Evolutionary conservation across 1,140 invertebrate species (phyloP).

Genomic region (Leptonema lineaticorne): DNA sequence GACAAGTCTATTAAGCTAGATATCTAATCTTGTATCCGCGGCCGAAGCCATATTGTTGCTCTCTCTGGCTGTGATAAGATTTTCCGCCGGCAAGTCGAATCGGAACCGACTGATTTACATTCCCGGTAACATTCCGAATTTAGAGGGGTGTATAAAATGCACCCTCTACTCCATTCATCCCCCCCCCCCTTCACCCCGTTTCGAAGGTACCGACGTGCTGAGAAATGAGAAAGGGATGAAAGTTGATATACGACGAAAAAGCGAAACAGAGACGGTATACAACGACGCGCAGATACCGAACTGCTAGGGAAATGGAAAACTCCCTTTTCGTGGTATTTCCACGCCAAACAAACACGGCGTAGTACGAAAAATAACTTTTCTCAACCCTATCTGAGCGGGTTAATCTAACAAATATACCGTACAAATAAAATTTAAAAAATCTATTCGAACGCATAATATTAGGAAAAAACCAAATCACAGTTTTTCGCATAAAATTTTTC

Average conservation of each 20-base stretch:
- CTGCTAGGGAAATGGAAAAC: background rate
- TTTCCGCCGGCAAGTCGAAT: constrained; percentile 34
- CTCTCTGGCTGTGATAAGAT: constrained; percentile 30
- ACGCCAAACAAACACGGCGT: constrained; percentile 33
- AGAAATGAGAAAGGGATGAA: background rate
- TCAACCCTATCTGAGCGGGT: constrained; percentile 30
- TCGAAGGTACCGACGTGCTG: too few relatives aligned
- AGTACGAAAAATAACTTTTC: constrained; percentile 32
- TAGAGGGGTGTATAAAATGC: background rate
- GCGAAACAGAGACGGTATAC: background rate
- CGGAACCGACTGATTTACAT: constrained; percentile 40
- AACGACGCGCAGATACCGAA: too few relatives aligned
- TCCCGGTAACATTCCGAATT: constrained; percentile 34
- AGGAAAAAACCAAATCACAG: background rate
- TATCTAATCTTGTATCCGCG: constrained; percentile 19
- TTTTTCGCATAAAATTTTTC: too few relatives aligned
- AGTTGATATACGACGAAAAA: background rate
- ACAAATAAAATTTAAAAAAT: background rate
- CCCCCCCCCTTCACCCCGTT: too few relatives aligned
- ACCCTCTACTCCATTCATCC: too few relatives aligned
- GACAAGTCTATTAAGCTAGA: constrained; percentile 36
- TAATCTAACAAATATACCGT: background rate
- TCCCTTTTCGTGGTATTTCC: constrained; percentile 5
- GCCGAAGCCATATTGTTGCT: constrained; percentile 2
- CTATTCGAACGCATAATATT: background rate